Evolutionary conservation across 2,888 invertebrate genomes (phyloP), one percentile per base, ranked within the genome.

Genomic region (Criorhina ranunculi): DNA sequence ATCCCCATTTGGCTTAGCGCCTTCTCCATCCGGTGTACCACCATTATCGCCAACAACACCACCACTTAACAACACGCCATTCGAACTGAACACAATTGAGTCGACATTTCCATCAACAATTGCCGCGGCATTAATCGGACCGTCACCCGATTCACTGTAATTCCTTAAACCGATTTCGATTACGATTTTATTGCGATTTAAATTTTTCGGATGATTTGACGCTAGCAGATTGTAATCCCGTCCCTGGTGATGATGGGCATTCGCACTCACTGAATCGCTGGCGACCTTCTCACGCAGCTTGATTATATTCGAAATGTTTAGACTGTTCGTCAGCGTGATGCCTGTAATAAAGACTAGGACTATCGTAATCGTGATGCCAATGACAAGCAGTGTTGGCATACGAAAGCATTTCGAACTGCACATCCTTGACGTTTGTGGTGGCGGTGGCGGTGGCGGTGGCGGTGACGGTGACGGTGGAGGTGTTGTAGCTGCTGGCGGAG

Each of bases 281-380:
- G 91, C 91, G 57, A 91, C 91, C 86, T 91, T 91, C 53, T 91
- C 91, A 59, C 91, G 90, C 70, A 91, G 87, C 85, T 91, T 90
- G 2, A 91, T 89, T 77, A 91, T 91, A 51, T 91, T 91, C 46
- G 91, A 90, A 80, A 91, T 90, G 87, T 91, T 91, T 79, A 91
- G 89, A 87, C 91, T 91, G 86, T 90, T 92, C 37, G 93, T 91
- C 40, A 93, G 89, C 37, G 93, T 93, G 53, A 93, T 92, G 86
- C 93, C 93, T 75, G 93, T 93, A 88, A 93, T 92, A 64, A 93
- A 93, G 90, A 93, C 92, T 83, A 93, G 91, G 12, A 93, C 90
- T 62, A 93, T 91, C 69, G 92, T 91, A 62, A 93, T 90, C 87
- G 92, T 89, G 78, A 93, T 89, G 86, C 93, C 92, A 86, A 92